Evolutionary conservation across 2,797 vertebrate genomes (phyloP), one percentile per base, ranked within the genome.

Genomic region (Gallinago stenura): DNA sequence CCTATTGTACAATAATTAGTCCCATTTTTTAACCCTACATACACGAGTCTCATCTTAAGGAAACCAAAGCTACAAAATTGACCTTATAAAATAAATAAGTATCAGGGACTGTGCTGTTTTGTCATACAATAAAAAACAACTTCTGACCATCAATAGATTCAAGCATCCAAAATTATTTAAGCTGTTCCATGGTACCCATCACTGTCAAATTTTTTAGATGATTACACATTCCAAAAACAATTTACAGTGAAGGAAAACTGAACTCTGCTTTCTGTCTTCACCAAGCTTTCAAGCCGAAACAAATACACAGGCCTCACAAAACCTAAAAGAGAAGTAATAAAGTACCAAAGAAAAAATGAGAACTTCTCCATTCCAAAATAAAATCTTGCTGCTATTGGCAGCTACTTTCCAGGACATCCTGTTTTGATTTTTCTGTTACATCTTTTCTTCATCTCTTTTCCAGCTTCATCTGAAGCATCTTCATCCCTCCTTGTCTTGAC

Each of bases 261-360:
- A 82, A 90, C 62, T 95, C 89, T 95, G 83, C 16, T 86, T 95
- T 93, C 89, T 72, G 35, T 94, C 79, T 80, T 83, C 82, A 87
- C 54, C n/a, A 88, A 88, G 25, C n/a, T 93, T 94, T 91, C 76
- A 90, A 83, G 43, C 8, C 95, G 94, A 93, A 95, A 93, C 43
- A 95, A 93, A 93, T 61, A 89, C 28, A 69, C n/a, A 77, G 68
- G n/a, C 58, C 33, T 90, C 69, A 45, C 62, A 66, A 96, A 96
- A 91, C 84, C 48, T 76, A 72, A 95, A 96, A 1, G 82, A 96
- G 89, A 85, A 95, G n/a, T 78, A 89, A 86, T 95, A 81, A 92
- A 89, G 43, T 60, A 91, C 62, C 35, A 83, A 78, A 89, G 54
- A 89, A 85, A 93, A 93, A 69, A 95, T 58, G 65, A 81, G 70